Base-by-base conservation (phyloP, 2,888 invertebrate genomes). In the Cantharis rufa region DNA sequence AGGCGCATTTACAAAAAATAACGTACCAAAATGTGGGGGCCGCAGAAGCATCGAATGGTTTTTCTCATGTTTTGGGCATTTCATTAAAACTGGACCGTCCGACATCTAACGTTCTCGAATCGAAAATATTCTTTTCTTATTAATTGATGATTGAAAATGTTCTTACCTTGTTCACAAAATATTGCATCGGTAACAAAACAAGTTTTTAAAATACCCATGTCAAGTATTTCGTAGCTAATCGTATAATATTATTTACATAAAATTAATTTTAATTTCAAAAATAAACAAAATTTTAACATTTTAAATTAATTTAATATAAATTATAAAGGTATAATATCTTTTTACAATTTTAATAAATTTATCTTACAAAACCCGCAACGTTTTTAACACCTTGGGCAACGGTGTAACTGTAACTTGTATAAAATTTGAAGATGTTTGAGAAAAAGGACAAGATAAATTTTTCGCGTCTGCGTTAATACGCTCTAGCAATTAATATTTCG, bases 111-210 rank as follows among this genome's bases (percentile, higher is more conserved):
- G 32, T 27, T 27, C 10, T 21, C 21, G 5, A 5, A 21, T 21
- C 7, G 21, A 21, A 64, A 64, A 64, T 18, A 64, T 64, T 21
- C 24, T 18, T n/a, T 21, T 21, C 13, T 66, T 66, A 66, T 66
- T 66, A 66, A 66, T 66, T 66, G 24, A 64, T 64, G 64, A 66
- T 21, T 21, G 24, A 66, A 63, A 66, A 66, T 66, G n/a, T 21
- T 66, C 64, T 66, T 66, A 66, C 64, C 64, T 66, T 66, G 18
- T 66, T 66, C 64, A 66, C 24, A 21, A 66, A 66, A 66, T 66
- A 66, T 66, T 24, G 64, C 24, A 66, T 66, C 18, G 64, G 64
- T 66, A 66, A 66, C 64, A 66, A 66, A 66, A 66, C 64, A 66
- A 66, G 64, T 66, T 66, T 66, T 66, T 21, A 66, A 66, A 18